Base-by-base conservation (phyloP, 1,140 invertebrate species). In the Nylanderia fulva region DNA sequence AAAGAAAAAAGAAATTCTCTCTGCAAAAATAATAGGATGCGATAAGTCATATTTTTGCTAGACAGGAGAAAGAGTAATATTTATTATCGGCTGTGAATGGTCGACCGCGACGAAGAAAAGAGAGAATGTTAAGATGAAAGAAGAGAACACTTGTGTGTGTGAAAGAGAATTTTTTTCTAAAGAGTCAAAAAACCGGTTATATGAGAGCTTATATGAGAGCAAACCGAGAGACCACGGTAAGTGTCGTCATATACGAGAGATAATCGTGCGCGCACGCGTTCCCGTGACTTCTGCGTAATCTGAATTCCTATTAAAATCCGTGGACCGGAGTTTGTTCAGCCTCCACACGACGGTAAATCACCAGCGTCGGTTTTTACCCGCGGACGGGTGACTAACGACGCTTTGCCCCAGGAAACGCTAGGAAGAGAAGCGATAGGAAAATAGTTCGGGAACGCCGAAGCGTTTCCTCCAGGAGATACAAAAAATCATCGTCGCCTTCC, bases 401-500 rank as follows among this genome's bases (percentile, higher is more conserved):
- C 33, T 74, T 84, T 56, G n/a, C n/a, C 45, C 63, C 56, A 48
- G 74, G 45, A 72, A n/a, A 13, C 60, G 54, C 13, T n/a, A n/a
- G n/a, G n/a, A 15, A 33, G 18, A 7, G 9, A 58, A 39, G 61
- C 15, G 48, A 45, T 36, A 52, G 33, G 45, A 21, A 74, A 74
- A 76, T 63, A 36, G 24, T 60, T 69, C 29, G 52, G 33, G 33
- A 76, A 61, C 74, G 5, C 42, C 42, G 42, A n/a, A 15, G 60
- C 27, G n/a, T 77, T 76, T 48, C 3, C 39, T 54, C n/a, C 58
- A 15, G 24, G n/a, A n/a, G n/a, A n/a, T n/a, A n/a, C 42, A 36
- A 86, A 77, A 84, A 84, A 84, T 83, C 45, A 60, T 39, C n/a
- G 1, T n/a, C n/a, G n/a, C n/a, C 52, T 21, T 87, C 77, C 71